phyloP scores from a whole-genome alignment of 2,797 vertebrate genomes.

The Hyperoplus immaculatus region DNA sequence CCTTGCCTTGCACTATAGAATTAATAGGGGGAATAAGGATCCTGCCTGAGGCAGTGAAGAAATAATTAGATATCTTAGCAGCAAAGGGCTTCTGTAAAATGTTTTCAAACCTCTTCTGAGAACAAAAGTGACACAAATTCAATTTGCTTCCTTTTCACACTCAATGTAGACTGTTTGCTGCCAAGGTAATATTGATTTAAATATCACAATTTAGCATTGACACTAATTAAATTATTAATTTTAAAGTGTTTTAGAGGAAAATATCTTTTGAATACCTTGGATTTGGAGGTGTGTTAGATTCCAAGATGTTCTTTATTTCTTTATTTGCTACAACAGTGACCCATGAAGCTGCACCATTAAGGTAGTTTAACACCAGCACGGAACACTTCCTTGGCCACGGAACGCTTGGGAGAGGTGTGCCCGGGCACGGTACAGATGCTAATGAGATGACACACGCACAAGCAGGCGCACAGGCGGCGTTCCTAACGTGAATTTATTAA shows the following conservation, averaged over 20 bases:
- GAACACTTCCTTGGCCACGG: background rate
- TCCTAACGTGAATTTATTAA: too few species aligned
- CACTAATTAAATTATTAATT: slow-evolving; percentile 12
- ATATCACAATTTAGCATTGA: slow-evolving; percentile 25
- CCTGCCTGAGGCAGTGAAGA: slow-evolving; percentile 60
- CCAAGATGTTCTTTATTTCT: background rate
- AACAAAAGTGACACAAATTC: slow-evolving; percentile 58
- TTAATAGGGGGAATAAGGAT: slow-evolving; percentile 72
- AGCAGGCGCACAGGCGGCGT: too few species aligned
- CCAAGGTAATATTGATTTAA: slow-evolving; percentile 32
- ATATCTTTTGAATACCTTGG: background rate
- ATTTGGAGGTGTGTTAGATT: background rate
- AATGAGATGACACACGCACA: too few species aligned
- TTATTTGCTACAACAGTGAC: background rate
- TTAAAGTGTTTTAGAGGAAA: slow-evolving; percentile 4
- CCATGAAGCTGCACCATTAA: slow-evolving; percentile 31
- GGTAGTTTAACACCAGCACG: slow-evolving; percentile 38
- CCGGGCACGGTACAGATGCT: too few species aligned
- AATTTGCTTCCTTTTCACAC: slow-evolving; percentile 36
- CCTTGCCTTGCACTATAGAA: slow-evolving; percentile 58
- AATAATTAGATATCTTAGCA: slow-evolving; percentile 57
- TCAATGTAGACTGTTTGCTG: slow-evolving; percentile 27
- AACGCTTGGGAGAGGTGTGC: too few species aligned
- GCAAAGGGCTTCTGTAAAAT: slow-evolving; percentile 50
- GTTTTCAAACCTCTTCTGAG: slow-evolving; percentile 54